These are phyloP conservation scores for silkworm (Bombyx mori) DNA, from an alignment of 1,140 invertebrate genomes.

Conservation along the genomic window DNA sequence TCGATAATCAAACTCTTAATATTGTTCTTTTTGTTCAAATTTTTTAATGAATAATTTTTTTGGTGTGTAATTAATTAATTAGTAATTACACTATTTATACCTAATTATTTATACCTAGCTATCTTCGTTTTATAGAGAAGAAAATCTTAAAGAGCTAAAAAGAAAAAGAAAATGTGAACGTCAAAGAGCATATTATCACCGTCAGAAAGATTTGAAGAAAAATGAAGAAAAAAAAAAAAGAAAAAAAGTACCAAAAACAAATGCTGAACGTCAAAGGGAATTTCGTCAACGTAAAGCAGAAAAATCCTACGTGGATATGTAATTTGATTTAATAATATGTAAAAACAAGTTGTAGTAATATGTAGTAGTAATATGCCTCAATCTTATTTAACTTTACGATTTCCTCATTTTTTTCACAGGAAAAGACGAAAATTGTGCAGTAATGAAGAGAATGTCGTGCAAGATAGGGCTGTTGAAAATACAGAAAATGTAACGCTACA, in stretches of 20 bases:
- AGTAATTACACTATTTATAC: conserved; percentile 8
- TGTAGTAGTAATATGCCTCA: no score
- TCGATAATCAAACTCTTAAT: conserved; percentile 11
- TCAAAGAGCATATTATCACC: conserved; percentile 30
- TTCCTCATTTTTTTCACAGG: conserved; percentile 18
- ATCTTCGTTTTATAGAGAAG: conserved; percentile 22
- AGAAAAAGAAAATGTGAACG: conserved; percentile 24
- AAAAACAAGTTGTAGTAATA: conserved; percentile 18
- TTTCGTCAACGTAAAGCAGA: no score
- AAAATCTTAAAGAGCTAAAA: conserved; percentile 24
- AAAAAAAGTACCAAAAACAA: conserved; percentile 7
- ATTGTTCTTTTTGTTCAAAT: conserved; percentile 7
- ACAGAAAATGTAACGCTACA: conserved; percentile 18
- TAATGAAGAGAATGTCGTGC: conserved; percentile 23
- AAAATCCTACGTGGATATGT: conserved; percentile 14
- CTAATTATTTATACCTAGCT: conserved; percentile 11
- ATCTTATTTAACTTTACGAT: conserved; percentile 23
- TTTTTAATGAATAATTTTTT: conserved; percentile 12
- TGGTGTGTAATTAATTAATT: conserved; percentile 3
- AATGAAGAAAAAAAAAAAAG: conserved; percentile 19
- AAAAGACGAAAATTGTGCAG: conserved; percentile 19
- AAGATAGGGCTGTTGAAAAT: conserved; percentile 22
- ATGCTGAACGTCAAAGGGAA: no score
- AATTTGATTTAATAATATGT: conserved; percentile 27
- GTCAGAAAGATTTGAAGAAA: conserved; percentile 28